Base-by-base conservation (phyloP, 2,888 invertebrate genomes). In the Petrophora chlorosata region DNA sequence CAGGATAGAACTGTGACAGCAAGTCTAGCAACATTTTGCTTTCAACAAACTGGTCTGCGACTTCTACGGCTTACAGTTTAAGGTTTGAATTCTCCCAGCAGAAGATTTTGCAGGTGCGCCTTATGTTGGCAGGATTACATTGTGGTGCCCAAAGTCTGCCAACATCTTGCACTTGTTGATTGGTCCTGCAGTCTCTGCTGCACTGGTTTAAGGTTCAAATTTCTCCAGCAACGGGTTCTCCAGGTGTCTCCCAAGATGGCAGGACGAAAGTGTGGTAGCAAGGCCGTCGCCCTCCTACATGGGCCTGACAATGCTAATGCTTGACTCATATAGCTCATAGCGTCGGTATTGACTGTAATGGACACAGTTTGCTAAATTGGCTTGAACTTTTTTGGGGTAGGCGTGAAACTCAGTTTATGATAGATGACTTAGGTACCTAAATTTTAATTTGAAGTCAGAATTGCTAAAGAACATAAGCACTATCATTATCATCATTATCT, bases 251-350 rank as follows among this genome's bases (percentile, higher is more conserved):
- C 2, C 14, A 47, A 17, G 23, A 59, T 58, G 45, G 36, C 47
- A 44, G 51, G 61, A 56, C 48, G 48, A 45, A 19, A 19, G 47
- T 28, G 32, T 35, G 53, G 42, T 49, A 35, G 63, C 85, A 85
- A 86, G 86, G 86, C 70, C 76, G 56, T 55, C 83, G 61, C 60
- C 83, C 76, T 78, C 85, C 85, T 76, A 85, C 86, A 39, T 53
- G 60, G 69, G 55, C 59, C 57, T 79, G 81, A 80, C 76, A 79
- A 79, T 79, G 79, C 62, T 73, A 78, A 70, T 73, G 38, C 17
- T 38, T 53, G 76, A 78, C 45, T 79, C 78, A 78, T 48, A 40
- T 23, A n/a, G 26, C 16, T 44, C 28, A 40, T 39, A 25, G 52
- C 42, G 38, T 38, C 48, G 32, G 33, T 38, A 59, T 44, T 63